Percentiles rank a stretch among this genome's conserved stretches.
Evolutionary conservation across 1,140 invertebrate genomes (phyloP).

Genomic region (Phymorhynchus buccinoides): DNA sequence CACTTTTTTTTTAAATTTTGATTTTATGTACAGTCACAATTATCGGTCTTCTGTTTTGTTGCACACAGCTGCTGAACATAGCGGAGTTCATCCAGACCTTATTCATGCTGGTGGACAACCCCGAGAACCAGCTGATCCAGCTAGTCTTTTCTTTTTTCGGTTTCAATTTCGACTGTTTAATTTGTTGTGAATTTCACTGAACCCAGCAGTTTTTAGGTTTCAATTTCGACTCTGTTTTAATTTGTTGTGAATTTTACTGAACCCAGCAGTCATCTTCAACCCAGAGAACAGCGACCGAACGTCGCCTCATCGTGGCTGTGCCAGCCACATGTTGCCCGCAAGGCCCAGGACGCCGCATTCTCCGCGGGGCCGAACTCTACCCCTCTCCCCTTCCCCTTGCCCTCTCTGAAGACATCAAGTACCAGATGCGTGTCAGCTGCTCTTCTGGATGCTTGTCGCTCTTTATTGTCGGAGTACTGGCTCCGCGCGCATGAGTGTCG

Average conservation of each 20-base stretch:
- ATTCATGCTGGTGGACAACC: constrained; percentile 86
- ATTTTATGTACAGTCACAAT: too few relatives aligned
- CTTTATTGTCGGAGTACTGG: constrained; percentile 88
- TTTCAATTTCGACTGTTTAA: too few relatives aligned
- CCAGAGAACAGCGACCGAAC: constrained; percentile 76
- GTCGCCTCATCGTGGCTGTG: constrained; percentile 83
- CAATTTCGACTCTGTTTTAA: too few relatives aligned
- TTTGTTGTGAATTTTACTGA: too few relatives aligned
- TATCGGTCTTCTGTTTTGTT: too few relatives aligned
- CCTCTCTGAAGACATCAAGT: constrained; percentile 92
- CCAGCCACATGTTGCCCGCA: constrained; percentile 85
- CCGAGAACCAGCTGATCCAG: constrained; percentile 90
- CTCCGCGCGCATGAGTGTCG: constrained; percentile 88
- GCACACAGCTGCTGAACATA: constrained; percentile 87
- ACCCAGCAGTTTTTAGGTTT: too few relatives aligned
- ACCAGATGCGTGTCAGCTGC: constrained; percentile 89
- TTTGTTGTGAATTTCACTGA: too few relatives aligned
- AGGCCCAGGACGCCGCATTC: constrained; percentile 81
- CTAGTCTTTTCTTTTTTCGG: constrained; percentile 88
- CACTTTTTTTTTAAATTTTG: too few relatives aligned
- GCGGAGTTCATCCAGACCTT: constrained; percentile 91
- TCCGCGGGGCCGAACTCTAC: constrained; percentile 42
- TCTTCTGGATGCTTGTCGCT: constrained; percentile 93
- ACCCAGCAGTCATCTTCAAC: too few relatives aligned
- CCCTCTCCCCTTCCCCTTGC: constrained; percentile 79